Evolutionary conservation across 1,140 invertebrate genomes (phyloP).

Genomic region (Araneus ventricosus): DNA sequence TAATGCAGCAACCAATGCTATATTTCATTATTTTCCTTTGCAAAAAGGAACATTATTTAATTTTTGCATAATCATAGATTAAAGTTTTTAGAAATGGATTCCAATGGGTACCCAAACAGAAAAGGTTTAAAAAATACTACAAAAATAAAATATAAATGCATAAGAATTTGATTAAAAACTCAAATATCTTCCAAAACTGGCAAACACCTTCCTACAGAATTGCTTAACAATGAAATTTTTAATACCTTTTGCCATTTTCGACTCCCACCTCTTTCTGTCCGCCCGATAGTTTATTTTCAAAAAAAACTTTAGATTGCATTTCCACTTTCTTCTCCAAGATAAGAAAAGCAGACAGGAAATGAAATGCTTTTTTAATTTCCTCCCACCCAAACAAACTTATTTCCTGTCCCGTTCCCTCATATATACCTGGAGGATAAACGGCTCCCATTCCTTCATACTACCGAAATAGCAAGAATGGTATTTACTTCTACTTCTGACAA

Average conservation of each 20-base stretch:
- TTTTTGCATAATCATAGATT: no score
- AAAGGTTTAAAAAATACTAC: no score
- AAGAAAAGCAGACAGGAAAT: slow-evolving; percentile 34
- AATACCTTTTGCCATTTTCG: neutral
- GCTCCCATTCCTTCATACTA: neutral
- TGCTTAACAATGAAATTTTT: neutral
- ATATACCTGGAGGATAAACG: neutral
- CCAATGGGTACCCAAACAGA: no score
- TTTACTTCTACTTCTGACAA: neutral
- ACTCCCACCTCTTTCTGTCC: neutral
- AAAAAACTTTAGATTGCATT: neutral
- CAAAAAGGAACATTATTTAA: no score
- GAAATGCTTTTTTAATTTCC: slow-evolving; percentile 41
- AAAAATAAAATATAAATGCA: no score
- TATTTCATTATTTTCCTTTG: no score
- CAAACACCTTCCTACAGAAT: neutral
- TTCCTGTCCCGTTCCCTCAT: neutral
- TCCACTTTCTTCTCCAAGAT: neutral
- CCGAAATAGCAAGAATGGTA: neutral
- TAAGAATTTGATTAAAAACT: no score
- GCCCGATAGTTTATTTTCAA: neutral
- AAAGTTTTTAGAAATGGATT: no score
- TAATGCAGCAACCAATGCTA: no score
- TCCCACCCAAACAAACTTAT: slow-evolving; percentile 33
- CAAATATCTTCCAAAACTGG: no score